phyloP scores from a whole-genome alignment of 1,140 invertebrate species.

The Ylistrum balloti region DNA sequence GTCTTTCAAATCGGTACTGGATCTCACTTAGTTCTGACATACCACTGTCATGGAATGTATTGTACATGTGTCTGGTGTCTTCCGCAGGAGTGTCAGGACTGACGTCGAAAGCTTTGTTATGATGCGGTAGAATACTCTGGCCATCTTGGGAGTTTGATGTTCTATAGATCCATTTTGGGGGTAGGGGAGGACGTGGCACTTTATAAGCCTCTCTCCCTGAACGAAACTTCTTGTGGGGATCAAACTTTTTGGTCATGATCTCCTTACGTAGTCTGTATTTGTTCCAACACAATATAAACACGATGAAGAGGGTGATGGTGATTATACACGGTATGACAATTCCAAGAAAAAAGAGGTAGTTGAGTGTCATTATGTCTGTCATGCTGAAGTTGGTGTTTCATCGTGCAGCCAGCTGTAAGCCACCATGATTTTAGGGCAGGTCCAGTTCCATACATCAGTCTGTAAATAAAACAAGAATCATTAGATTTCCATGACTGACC shows the following conservation, averaged over 20 bases:
- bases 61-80: conserved; percentile 58
- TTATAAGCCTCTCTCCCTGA: conserved; percentile 57
- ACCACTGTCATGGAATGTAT: conserved; percentile 73
- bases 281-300: conserved; percentile 79
- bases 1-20: conserved; percentile 59
- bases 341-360: conserved; percentile 83
- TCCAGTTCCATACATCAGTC: conserved; percentile 13
- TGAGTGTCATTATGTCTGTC: conserved; percentile 63
- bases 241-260: conserved; percentile 72
- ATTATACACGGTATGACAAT: conserved; percentile 84
- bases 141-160: conserved; percentile 40
- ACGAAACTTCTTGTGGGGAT: conserved; percentile 70
- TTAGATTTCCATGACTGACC: background rate
- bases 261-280: conserved; percentile 68
- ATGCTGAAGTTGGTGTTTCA: conserved; percentile 52
- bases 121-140: conserved; percentile 45
- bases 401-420: background rate
- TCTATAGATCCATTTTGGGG: conserved; percentile 47
- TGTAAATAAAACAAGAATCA: background rate
- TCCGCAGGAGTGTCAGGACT: conserved; percentile 66
- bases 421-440: conserved; percentile 12
- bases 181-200: conserved; percentile 63
- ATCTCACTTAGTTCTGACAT: conserved; percentile 71
- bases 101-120: conserved; percentile 70
- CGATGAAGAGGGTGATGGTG: conserved; percentile 80